These are phyloP conservation scores for Acleris literana DNA, from an alignment of 2,888 invertebrate genomes.

Conservation along the genomic window DNA sequence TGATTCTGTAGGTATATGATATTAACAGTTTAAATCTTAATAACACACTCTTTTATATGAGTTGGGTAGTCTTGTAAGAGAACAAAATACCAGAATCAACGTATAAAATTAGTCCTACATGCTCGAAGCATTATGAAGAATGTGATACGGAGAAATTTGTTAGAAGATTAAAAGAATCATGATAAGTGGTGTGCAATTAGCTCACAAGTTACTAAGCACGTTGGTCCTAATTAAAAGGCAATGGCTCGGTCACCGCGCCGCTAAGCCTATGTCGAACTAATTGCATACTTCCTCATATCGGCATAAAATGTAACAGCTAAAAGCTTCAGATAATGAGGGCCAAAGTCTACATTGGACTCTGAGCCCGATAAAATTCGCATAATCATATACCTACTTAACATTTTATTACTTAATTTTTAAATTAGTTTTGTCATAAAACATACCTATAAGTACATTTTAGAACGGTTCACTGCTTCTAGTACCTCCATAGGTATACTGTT, in stretches of 20 bases:
- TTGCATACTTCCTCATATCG: slow-evolving; percentile 31
- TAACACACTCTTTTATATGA: too few species aligned
- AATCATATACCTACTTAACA: neutral
- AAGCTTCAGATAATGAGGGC: slow-evolving; percentile 18
- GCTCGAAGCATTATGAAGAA: too few species aligned
- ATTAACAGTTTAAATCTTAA: too few species aligned
- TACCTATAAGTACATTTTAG: neutral
- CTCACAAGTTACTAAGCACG: slow-evolving; percentile 6
- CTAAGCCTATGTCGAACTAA: slow-evolving; percentile 13
- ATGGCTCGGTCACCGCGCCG: slow-evolving; percentile 12
- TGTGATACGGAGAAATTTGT: too few species aligned
- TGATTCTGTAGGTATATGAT: too few species aligned
- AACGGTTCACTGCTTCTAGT: neutral
- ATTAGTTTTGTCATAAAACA: slow-evolving; percentile 1
- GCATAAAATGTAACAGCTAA: slow-evolving; percentile 26
- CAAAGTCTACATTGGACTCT: slow-evolving; percentile 7
- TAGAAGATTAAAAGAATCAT: too few species aligned
- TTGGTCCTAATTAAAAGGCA: slow-evolving; percentile 24
- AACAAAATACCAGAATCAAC: too few species aligned
- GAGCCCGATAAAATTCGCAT: slow-evolving; percentile 5
- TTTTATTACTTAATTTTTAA: neutral
- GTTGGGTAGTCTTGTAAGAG: too few species aligned
- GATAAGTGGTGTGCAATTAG: slow-evolving; percentile 1
- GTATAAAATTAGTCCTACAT: too few species aligned
- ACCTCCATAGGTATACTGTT: neutral